These are phyloP conservation scores for Sinocyclocheilus anshuiensis DNA, from an alignment of 2,113 vertebrate species.

Conservation along the genomic window DNA sequence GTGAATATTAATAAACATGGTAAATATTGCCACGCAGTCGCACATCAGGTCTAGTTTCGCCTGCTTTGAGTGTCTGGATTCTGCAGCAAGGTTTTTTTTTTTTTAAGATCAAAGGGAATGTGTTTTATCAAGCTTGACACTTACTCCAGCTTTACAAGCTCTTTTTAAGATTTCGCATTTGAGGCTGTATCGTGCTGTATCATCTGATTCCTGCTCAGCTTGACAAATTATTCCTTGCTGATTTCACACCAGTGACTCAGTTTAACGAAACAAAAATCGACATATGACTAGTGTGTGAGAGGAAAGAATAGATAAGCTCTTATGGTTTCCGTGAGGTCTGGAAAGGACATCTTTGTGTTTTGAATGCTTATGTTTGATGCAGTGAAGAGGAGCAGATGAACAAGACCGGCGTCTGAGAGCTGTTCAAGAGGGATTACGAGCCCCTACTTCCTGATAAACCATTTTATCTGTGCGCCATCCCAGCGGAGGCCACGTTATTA, in stretches of 20 bases:
- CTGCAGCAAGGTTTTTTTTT: constrained; percentile 39
- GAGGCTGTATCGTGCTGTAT: constrained; percentile 24
- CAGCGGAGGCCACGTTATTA: constrained; percentile 42
- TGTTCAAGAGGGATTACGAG: constrained; percentile 56
- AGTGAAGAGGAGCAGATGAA: constrained; percentile 56
- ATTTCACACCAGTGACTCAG: constrained; percentile 46
- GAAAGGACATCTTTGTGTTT: constrained; percentile 10
- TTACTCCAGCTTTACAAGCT: constrained; percentile 54
- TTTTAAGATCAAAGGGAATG: constrained; percentile 59
- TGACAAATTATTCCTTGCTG: constrained; percentile 43
- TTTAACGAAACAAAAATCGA: constrained; percentile 32
- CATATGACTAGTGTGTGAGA: constrained; percentile 11
- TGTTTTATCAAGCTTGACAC: constrained; percentile 59
- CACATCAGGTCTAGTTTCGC: constrained; percentile 24
- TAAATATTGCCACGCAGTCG: constrained; percentile 29
- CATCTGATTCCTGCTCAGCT: constrained; percentile 24
- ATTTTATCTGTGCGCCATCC: constrained; percentile 49
- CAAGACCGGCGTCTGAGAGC: constrained; percentile 23
- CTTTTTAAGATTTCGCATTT: constrained; percentile 30
- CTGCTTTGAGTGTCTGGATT: constrained; percentile 31
- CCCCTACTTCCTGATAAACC: constrained; percentile 54
- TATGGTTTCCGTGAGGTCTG: constrained; percentile 3
- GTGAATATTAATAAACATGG: constrained; percentile 52
- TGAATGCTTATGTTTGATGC: constrained; percentile 46
- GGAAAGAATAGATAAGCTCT: constrained; percentile 25